Base-by-base conservation (phyloP, 1,140 invertebrate species). In the Asbolus verrucosus region DNA sequence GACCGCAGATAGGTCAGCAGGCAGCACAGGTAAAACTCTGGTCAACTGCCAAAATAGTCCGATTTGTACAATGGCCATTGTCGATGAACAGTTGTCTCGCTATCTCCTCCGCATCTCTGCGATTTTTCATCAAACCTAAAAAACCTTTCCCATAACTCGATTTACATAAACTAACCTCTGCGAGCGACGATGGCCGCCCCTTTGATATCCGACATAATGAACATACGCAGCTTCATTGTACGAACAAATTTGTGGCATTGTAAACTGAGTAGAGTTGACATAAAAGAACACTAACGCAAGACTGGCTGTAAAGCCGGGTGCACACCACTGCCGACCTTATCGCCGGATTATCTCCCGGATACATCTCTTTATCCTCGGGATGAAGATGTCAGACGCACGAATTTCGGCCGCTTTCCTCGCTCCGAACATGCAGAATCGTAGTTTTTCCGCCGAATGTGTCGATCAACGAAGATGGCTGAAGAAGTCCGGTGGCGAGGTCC, bases 371-470 rank as follows among this genome's bases (percentile, higher is more conserved):
- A 73, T 76, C 67, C 65, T 31, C 33, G 46, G 31, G 73, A 78
- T 78, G 75, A 72, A 78, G 76, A 78, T 73, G 77, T 78, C 77
- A 78, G 76, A 78, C 67, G 72, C 77, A 78, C 65, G 71, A 67
- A 71, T 71, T 71, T n/a, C n/a, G n/a, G n/a, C n/a, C n/a, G n/a
- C n/a, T n/a, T n/a, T n/a, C n/a, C n/a, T n/a, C n/a, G n/a, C n/a
- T n/a, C n/a, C n/a, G n/a, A n/a, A n/a, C n/a, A n/a, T n/a, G n/a
- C n/a, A n/a, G n/a, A n/a, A n/a, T n/a, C n/a, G n/a, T n/a, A n/a
- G n/a, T n/a, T n/a, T n/a, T n/a, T n/a, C n/a, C n/a, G n/a, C n/a
- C n/a, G n/a, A n/a, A n/a, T n/a, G n/a, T n/a, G n/a, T n/a, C n/a
- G 66, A 27, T 15, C 43, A 6, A 27, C 19, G 46, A 54, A 54